Percentiles rank a stretch among this genome's conserved stretches.
phyloP scores from a whole-genome alignment of 2,797 vertebrate genomes.

The Rhabdophis nuchalis region DNA sequence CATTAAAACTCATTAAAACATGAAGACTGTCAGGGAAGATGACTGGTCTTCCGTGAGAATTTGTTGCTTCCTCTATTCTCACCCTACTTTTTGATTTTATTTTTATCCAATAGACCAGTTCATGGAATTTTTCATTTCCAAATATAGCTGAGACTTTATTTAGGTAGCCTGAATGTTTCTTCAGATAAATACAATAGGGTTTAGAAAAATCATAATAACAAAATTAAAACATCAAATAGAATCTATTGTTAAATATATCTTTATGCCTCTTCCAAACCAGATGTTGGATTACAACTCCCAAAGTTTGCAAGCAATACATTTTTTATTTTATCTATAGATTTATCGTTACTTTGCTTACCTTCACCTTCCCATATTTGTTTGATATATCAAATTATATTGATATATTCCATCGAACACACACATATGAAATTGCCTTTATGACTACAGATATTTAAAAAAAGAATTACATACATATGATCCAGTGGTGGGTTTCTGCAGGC shows the following conservation, averaged over 20 bases:
- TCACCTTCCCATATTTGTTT: neutral
- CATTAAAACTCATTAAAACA: neutral
- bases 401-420: neutral
- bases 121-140: constrained; percentile 3
- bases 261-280: neutral
- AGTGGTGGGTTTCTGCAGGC: no score
- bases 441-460: neutral
- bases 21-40: neutral
- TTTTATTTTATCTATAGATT: neutral
- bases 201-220: neutral
- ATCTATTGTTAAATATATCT: neutral
- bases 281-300: neutral
- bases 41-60: neutral
- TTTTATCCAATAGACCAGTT: neutral
- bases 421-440: neutral
- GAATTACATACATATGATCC: no score
- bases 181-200: neutral
- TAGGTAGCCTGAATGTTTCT: neutral
- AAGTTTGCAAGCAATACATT: neutral
- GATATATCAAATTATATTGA: neutral
- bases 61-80: constrained; percentile 2
- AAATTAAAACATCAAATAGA: neutral
- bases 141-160: constrained; percentile 8
- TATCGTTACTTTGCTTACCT: neutral
- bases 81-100: neutral